A percentile compares a stretch with the other conserved stretches of the same genome.
These are phyloP conservation scores for Cynopterus brachyotis DNA, from an alignment of 2,113 vertebrate species.

Conservation along the genomic window DNA sequence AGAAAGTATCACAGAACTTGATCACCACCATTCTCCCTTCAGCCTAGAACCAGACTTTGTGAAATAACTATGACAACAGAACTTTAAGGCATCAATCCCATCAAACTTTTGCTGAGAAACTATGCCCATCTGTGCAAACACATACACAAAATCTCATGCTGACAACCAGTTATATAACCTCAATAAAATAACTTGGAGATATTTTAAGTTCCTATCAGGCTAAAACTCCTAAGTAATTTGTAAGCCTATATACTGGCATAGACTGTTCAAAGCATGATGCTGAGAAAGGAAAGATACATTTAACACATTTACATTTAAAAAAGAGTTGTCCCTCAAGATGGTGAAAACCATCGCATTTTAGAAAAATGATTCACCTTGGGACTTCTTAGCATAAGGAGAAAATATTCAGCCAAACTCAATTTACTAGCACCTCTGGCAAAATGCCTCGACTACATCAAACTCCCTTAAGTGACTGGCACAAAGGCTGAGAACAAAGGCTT, in stretches of 20 bases:
- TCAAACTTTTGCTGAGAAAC: conserved; percentile 7
- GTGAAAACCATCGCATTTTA: not conserved
- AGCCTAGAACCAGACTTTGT: not conserved
- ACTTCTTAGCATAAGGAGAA: not conserved
- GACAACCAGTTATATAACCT: conserved; percentile 23
- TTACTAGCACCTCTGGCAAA: not conserved
- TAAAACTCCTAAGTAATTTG: not conserved
- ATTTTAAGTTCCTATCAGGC: conserved; percentile 1
- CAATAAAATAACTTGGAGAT: not conserved
- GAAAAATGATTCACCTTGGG: not conserved
- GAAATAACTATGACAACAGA: conserved; percentile 59
- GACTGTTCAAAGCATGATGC: not conserved
- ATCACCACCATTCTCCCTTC: not conserved
- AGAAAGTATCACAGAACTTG: conserved; percentile 19
- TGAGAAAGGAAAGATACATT: not conserved
- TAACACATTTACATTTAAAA: not conserved
- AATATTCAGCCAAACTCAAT: not conserved
- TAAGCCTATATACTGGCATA: not conserved
- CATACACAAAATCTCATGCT: not conserved
- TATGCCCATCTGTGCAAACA: conserved; percentile 55
- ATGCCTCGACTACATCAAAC: not conserved
- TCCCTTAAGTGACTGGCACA: not conserved
- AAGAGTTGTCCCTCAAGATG: not conserved
- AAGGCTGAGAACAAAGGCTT: not conserved
- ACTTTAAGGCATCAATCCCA: conserved; percentile 12